phyloP scores from a whole-genome alignment of 2,113 vertebrate genomes.

The Malurus alboscapulatus region DNA sequence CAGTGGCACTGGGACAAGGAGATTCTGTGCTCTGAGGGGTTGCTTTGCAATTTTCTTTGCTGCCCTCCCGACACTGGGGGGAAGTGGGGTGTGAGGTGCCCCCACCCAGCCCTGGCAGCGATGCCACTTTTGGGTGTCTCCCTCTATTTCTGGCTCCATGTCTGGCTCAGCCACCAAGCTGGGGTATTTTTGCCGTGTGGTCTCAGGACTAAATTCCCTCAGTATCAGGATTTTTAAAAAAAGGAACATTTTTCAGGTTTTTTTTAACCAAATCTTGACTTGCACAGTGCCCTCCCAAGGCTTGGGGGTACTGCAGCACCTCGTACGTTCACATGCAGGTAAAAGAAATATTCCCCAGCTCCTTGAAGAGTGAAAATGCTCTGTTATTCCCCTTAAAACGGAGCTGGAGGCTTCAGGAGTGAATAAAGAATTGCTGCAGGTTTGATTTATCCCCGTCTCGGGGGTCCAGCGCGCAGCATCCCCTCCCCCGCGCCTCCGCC shows the following conservation, averaged over 20 bases:
- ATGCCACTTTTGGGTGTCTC: background rate
- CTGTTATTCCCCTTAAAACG: rapidly evolving
- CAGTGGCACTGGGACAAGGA: background rate
- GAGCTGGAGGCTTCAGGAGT: background rate
- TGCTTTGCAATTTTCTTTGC: background rate
- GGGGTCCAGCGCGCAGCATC: background rate
- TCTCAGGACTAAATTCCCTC: background rate
- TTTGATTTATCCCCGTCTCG: rapidly evolving
- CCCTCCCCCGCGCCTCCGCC: background rate
- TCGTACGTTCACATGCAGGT: rapidly evolving
- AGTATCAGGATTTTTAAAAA: background rate
- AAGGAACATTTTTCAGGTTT: rapidly evolving
- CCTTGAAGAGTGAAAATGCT: rapidly evolving
- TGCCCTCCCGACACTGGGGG: background rate
- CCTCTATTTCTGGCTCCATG: background rate
- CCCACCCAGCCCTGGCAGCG: background rate
- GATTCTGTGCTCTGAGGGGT: background rate
- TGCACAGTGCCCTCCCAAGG: rapidly evolving
- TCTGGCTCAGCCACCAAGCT: background rate
- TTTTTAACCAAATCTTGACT: background rate
- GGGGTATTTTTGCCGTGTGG: background rate
- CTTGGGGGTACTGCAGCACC: background rate
- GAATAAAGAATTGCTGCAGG: rapidly evolving
- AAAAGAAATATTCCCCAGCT: background rate
- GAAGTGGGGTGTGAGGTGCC: background rate